These are phyloP conservation scores for Penaeus japonicus DNA, from an alignment of 1,140 invertebrate genomes.

Conservation along the genomic window DNA sequence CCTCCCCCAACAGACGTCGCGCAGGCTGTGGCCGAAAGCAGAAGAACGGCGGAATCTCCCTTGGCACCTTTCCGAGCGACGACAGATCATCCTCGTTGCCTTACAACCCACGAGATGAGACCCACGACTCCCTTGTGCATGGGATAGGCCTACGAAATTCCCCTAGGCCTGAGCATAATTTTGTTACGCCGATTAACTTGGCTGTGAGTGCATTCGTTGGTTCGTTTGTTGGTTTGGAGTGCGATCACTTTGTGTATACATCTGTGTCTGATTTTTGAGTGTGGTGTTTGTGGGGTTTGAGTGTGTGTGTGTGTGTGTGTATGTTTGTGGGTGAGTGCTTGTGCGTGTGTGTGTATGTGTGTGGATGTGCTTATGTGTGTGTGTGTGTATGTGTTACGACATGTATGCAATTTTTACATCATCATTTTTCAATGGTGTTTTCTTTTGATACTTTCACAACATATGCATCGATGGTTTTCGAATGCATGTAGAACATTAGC, in stretches of 20 bases:
- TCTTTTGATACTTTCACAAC: no score
- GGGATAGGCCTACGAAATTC: constrained; percentile 10
- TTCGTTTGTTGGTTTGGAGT: background rate
- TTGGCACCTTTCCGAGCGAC: constrained; percentile 21
- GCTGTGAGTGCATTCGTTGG: background rate
- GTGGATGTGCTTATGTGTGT: no score
- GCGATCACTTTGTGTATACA: background rate
- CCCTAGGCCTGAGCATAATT: constrained; percentile 17
- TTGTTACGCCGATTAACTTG: constrained; percentile 11
- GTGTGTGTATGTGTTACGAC: no score
- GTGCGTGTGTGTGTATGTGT: no score
- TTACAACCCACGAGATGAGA: constrained; percentile 34
- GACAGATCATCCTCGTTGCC: constrained; percentile 17
- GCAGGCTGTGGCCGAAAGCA: background rate
- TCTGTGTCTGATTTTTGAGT: background rate
- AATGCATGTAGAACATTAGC: no score
- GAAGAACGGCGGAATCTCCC: constrained; percentile 36
- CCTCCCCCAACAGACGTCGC: background rate
- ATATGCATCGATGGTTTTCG: no score
- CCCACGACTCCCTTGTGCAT: constrained; percentile 26
- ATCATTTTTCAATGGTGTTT: no score
- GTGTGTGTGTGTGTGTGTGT: no score
- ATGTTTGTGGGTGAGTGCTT: no score
- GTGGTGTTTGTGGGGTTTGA: no score
- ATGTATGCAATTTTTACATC: no score